phyloP scores from a whole-genome alignment of 1,140 invertebrate genomes.

The Diuraphis noxia region DNA sequence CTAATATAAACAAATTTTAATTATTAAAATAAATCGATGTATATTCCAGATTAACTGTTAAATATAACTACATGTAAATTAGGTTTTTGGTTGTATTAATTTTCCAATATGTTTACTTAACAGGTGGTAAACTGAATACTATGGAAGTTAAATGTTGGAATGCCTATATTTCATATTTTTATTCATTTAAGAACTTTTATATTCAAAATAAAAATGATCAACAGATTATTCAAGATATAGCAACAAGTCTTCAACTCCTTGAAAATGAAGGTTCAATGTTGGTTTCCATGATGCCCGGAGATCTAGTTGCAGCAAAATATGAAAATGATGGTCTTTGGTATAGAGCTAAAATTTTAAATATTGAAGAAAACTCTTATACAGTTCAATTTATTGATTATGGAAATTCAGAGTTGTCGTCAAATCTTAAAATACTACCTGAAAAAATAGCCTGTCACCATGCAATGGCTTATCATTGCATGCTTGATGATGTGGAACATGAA shows the following conservation, averaged over 20 bases:
- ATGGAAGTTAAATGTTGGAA: background rate
- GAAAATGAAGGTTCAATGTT: background rate
- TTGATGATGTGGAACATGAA: constrained; percentile 29
- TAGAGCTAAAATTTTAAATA: constrained; percentile 23
- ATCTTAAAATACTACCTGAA: constrained; percentile 13
- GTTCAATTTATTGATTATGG: constrained; percentile 45
- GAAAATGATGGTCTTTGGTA: constrained; percentile 46
- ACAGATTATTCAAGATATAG: background rate
- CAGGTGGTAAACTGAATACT: background rate
- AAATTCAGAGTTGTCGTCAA: constrained; percentile 1
- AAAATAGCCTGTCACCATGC: background rate
- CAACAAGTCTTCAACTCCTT: background rate
- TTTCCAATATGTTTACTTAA: background rate
- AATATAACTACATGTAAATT: constrained; percentile 19
- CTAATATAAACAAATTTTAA: background rate
- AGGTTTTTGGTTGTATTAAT: background rate
- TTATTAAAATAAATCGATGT: background rate
- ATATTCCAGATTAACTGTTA: background rate
- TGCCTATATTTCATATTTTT: constrained; percentile 17
- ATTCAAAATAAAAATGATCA: constrained; percentile 5
- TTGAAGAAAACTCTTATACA: background rate
- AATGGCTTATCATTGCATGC: constrained; percentile 9
- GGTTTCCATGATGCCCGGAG: background rate
- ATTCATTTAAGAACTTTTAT: constrained; percentile 35
- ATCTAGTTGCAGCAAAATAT: constrained; percentile 43